Percentiles rank a stretch among this genome's conserved stretches.
Evolutionary conservation across 2,113 vertebrate species (phyloP).

Genomic region (Meriones unguiculatus): DNA sequence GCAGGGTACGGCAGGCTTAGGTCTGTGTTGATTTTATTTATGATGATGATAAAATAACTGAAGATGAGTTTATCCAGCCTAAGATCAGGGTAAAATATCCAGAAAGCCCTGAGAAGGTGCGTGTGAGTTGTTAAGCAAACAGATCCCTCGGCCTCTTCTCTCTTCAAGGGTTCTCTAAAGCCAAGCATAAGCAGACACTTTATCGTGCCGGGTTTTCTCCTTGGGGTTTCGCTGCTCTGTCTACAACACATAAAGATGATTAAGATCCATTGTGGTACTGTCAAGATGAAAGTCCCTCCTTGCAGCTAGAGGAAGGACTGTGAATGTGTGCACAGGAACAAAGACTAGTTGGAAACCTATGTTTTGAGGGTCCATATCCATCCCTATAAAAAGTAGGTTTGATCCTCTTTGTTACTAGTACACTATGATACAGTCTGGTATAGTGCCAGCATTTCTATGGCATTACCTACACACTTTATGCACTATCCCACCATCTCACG

Average conservation of each 20-base stretch:
- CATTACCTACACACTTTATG: neutral
- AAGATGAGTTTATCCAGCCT: neutral
- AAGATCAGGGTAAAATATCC: neutral
- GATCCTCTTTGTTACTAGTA: neutral
- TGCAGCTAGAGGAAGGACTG: neutral
- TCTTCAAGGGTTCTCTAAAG: slow-evolving; percentile 17
- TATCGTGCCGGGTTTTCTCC: slow-evolving; percentile 1
- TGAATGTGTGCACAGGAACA: neutral
- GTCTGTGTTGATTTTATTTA: slow-evolving; percentile 12
- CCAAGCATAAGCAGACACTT: neutral
- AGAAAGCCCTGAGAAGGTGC: neutral
- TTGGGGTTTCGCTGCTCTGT: neutral
- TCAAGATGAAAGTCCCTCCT: neutral
- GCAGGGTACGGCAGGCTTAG: neutral
- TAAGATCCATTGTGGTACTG: neutral
- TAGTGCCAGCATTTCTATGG: neutral
- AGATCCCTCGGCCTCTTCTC: neutral
- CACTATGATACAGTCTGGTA: neutral
- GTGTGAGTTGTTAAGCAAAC: neutral
- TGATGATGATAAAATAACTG: neutral
- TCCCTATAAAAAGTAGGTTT: slow-evolving; percentile 24
- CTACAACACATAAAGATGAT: slow-evolving; percentile 12
- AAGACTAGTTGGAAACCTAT: neutral
- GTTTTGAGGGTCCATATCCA: slow-evolving; percentile 17
- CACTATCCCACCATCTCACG: neutral